These are phyloP conservation scores for Periparus ater DNA, from an alignment of 2,797 vertebrate species.

Conservation along the genomic window DNA sequence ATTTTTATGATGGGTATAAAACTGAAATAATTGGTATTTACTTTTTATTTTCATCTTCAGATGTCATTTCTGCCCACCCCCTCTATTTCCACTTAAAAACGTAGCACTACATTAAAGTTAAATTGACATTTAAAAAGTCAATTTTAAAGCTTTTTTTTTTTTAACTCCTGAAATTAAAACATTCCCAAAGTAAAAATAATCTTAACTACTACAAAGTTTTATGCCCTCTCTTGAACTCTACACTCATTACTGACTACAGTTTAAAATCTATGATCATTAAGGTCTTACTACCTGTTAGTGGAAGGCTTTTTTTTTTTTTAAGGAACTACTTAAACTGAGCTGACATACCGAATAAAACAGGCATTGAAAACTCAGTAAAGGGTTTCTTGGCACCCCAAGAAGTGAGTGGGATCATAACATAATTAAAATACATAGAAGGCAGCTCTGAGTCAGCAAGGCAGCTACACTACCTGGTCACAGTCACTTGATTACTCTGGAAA, in stretches of 20 bases:
- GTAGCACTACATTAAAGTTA: constrained; percentile 16
- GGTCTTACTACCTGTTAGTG: constrained; percentile 48
- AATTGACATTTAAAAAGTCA: constrained; percentile 5
- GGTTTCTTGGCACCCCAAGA: constrained; percentile 26
- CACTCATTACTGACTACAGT: constrained; percentile 23
- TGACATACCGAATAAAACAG: constrained; percentile 15
- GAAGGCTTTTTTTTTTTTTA: constrained; percentile 13
- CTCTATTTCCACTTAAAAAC: background rate
- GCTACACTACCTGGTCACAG: background rate
- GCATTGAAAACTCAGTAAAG: constrained; percentile 16
- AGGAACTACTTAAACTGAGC: constrained; percentile 52
- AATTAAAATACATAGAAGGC: constrained; percentile 60
- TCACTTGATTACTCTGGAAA: constrained; percentile 60
- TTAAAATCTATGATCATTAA: constrained; percentile 58
- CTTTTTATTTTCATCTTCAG: constrained; percentile 54
- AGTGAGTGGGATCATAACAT: background rate
- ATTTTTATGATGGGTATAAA: constrained; percentile 50
- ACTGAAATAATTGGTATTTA: constrained; percentile 59
- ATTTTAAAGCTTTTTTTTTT: constrained; percentile 42
- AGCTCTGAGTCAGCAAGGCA: constrained; percentile 53
- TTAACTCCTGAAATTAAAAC: constrained; percentile 45
- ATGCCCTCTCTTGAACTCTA: constrained; percentile 26
- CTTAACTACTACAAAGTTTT: constrained; percentile 64
- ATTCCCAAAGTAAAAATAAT: constrained; percentile 54
- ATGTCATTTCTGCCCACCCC: constrained; percentile 28